Evolutionary conservation across 2,113 vertebrate genomes (phyloP), one percentile per base, ranked within the genome.

Genomic region (Aegotheles bennettii): DNA sequence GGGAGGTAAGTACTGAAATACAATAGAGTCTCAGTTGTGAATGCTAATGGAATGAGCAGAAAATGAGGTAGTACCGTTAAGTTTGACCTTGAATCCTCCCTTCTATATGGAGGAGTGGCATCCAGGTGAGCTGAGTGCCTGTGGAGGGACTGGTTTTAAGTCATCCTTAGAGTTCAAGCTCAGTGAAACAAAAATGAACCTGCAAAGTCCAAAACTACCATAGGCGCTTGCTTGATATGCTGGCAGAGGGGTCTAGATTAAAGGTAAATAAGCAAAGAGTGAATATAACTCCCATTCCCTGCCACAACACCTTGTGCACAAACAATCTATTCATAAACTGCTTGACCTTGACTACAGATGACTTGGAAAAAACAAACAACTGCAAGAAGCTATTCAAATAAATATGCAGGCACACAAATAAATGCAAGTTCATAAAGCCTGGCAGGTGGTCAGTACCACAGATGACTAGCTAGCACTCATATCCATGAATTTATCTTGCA

Each of bases 31-130:
- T 86, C 56, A 23, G 60, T 53, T 61, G 57, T 71, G 85, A 91
- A 94, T 82, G 73, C 69, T 90, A 96, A 92, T 91, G 73, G 57
- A 53, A 59, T 40, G 9, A 35, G 40, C 60, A 74, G 76, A 84
- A 60, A 90, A 78, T 4, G 23, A 74, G 43, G 64, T 1, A 53
- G 56, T 5, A 26, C 21, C 82, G 67, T 47, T 36, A 59, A 59
- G 56, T 70, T 18, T 93, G 69, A 92, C 90, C 85, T 96, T 92
- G 88, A 86, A 87, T 84, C 76, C 60, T 90, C 31, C 40, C 54
- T 50, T 76, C 36, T 42, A 31, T 11, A 3, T 10, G 4, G 6
- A 71, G 56, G 17, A 81, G 43, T 13, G 16, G 12, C 51, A 78
- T 12, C 16, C 80, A 68, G 53, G 51, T 50, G n/a, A 76, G 51